Conservation (phyloP, 2,797 vertebrate genomes). For the Peromyscus aztecus region DNA sequence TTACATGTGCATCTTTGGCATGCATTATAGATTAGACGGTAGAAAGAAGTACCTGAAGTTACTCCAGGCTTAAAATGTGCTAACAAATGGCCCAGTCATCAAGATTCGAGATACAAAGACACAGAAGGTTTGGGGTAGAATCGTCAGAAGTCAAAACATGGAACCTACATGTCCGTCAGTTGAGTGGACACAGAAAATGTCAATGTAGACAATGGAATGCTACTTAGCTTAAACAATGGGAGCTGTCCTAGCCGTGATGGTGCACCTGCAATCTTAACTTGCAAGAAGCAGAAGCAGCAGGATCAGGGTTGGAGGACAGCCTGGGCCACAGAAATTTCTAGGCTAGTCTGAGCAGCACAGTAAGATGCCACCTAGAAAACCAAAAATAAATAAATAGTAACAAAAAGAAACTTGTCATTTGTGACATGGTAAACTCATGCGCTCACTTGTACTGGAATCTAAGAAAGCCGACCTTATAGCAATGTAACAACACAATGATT, state of each 20-base stretch:
- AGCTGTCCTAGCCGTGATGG: not conserved
- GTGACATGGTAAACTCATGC: not conserved
- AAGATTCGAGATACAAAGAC: conserved; percentile 41
- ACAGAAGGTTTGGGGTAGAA: conserved; percentile 12
- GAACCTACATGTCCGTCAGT: not conserved
- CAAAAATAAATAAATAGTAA: not conserved
- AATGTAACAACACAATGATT: not conserved
- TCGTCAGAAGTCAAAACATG: not conserved
- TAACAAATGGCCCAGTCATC: not conserved
- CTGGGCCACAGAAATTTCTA: not conserved
- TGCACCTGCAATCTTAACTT: not conserved
- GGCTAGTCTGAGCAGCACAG: not conserved
- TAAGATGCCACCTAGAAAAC: not conserved
- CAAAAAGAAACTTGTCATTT: not conserved
- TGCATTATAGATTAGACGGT: not conserved
- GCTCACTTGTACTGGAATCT: not conserved
- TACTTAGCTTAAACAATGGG: not conserved
- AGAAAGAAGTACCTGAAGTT: not conserved
- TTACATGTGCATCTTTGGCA: not conserved
- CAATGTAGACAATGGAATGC: not conserved
- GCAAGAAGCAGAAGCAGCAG: not conserved
- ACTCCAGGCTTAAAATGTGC: not conserved
- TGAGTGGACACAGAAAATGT: not conserved
- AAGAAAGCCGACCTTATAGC: not conserved
- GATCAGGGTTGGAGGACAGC: not conserved